Evolutionary conservation across 2,888 invertebrate species (phyloP).

Genomic region (Malachius bipustulatus): DNA sequence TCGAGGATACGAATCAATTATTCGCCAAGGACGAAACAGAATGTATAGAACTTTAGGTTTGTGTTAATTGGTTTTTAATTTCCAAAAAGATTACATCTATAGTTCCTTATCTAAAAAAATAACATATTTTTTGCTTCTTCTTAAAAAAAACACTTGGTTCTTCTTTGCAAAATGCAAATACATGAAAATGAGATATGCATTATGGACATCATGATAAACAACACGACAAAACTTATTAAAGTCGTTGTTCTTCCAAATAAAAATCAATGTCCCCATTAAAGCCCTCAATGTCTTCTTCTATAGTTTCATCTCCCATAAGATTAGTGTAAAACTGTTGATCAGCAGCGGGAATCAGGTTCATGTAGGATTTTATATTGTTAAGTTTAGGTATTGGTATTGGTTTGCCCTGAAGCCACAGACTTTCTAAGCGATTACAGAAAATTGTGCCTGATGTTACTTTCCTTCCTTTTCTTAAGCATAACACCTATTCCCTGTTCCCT

Average conservation of each 20-base stretch:
- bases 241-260: background rate
- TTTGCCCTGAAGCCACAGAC: background rate
- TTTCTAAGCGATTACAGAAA: background rate
- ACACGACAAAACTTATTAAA: background rate
- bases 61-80: too few relatives aligned
- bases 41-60: too few relatives aligned
- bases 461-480: too few relatives aligned
- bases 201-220: background rate
- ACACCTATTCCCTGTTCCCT: too few relatives aligned
- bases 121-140: too few relatives aligned
- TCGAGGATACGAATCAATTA: too few relatives aligned
- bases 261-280: background rate
- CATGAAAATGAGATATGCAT: background rate
- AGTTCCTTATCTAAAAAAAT: too few relatives aligned
- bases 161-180: background rate
- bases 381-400: background rate
- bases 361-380: background rate
- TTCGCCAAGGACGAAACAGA: too few relatives aligned
- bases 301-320: background rate
- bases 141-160: constrained; percentile 2
- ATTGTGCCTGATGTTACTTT: background rate
- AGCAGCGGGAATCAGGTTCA: background rate
- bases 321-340: background rate
- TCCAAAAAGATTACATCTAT: too few relatives aligned
- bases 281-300: constrained; percentile 3